Conservation (phyloP, 2,797 vertebrate genomes). For the Hemibagrus guttatus region DNA sequence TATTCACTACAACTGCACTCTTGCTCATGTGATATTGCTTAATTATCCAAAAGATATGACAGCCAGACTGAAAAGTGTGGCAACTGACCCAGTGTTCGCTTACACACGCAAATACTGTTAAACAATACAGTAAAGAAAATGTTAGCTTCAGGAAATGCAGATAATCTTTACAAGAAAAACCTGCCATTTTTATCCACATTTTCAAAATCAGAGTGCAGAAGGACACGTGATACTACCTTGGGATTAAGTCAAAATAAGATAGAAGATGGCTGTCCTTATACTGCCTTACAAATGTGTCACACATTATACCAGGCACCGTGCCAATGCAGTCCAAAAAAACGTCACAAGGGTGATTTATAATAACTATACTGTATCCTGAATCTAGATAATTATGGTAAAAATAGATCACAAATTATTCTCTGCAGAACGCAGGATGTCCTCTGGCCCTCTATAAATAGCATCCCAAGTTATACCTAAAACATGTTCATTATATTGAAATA, state of each 20-base stretch:
- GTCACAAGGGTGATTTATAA: background rate
- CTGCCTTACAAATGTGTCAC: background rate
- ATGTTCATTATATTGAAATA: background rate
- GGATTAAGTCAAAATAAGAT: background rate
- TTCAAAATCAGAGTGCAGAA: background rate
- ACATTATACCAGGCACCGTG: background rate
- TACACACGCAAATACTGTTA: background rate
- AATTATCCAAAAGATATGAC: conserved; percentile 17
- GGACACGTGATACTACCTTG: background rate
- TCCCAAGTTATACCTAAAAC: background rate
- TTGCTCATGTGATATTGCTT: background rate
- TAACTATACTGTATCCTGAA: background rate
- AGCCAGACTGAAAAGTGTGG: background rate
- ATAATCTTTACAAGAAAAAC: background rate
- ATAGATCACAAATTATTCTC: background rate
- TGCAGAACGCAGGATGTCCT: background rate
- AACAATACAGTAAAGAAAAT: conserved; percentile 3
- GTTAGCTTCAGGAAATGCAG: background rate
- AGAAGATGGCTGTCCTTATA: background rate
- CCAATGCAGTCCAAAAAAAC: background rate
- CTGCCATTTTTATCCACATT: background rate
- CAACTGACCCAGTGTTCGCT: background rate
- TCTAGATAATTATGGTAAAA: background rate
- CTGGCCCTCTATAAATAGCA: background rate
- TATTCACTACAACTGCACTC: background rate